Evolutionary conservation across 2,888 invertebrate genomes (phyloP).

Genomic region (Coelopa pilipes): DNA sequence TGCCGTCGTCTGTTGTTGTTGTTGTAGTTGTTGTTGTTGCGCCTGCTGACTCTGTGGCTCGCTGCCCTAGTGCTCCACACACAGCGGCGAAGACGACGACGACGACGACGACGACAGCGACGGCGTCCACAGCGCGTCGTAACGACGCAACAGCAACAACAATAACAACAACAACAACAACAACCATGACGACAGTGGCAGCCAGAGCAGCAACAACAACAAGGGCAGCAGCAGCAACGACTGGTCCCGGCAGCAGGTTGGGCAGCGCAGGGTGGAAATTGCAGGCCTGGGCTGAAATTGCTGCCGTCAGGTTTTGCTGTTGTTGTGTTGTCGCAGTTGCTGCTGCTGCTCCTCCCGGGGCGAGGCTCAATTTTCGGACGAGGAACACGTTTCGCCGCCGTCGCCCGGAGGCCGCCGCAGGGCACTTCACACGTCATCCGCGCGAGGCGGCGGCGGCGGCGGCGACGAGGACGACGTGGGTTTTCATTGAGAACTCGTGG

Average conservation of each 20-base stretch:
- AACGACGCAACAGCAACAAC: not conserved
- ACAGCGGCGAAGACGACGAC: constrained; percentile 37
- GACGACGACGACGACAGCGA: not conserved
- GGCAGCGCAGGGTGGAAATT: not conserved
- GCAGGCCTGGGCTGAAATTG: too few relatives aligned
- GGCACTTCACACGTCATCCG: too few relatives aligned
- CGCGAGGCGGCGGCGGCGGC: too few relatives aligned
- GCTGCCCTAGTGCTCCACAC: constrained; percentile 65
- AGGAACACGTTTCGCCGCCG: too few relatives aligned
- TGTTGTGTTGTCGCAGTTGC: too few relatives aligned
- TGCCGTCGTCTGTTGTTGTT: not conserved
- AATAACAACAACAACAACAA: not conserved
- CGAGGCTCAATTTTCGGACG: too few relatives aligned
- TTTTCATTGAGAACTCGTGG: too few relatives aligned
- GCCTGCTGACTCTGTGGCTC: constrained; percentile 45
- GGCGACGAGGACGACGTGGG: too few relatives aligned
- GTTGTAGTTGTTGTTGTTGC: too few relatives aligned
- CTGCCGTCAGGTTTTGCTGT: too few relatives aligned
- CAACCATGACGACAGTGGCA: not conserved
- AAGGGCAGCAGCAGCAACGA: not conserved
- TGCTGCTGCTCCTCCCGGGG: too few relatives aligned
- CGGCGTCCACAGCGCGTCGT: not conserved
- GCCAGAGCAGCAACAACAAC: not conserved
- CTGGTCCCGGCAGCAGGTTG: not conserved
- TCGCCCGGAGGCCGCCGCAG: too few relatives aligned